These are phyloP conservation scores for Zapus hudsonius DNA, from an alignment of 2,113 vertebrate species.

Conservation along the genomic window DNA sequence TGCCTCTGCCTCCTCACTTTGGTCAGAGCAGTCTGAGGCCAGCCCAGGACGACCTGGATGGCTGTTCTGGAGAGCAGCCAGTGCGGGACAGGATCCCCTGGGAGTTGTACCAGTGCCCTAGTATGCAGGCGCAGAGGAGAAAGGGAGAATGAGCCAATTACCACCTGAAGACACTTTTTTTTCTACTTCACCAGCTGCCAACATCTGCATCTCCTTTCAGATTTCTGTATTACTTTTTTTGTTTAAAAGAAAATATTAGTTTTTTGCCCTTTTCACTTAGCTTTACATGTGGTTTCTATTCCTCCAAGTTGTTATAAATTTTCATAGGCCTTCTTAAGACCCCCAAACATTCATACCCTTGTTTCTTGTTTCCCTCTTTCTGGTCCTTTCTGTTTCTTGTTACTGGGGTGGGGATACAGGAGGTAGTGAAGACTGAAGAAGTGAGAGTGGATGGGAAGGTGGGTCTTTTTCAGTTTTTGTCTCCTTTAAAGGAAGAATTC, in stretches of 20 bases:
- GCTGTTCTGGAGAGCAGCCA: background rate
- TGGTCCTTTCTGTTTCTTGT: too few species aligned
- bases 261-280: background rate
- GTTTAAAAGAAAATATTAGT: too few species aligned
- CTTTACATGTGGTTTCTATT: background rate
- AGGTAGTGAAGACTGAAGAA: too few species aligned
- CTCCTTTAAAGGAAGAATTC: background rate
- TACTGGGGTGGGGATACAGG: too few species aligned
- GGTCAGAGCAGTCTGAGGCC: background rate
- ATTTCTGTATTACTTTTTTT: background rate
- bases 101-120: too few species aligned
- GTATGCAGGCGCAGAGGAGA: too few species aligned
- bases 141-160: background rate
- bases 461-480: background rate
- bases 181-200: background rate
- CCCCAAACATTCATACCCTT: background rate
- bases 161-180: background rate
- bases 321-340: too few species aligned
- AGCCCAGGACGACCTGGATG: too few species aligned
- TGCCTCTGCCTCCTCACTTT: background rate
- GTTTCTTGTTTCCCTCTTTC: too few species aligned
- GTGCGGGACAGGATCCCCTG: background rate
- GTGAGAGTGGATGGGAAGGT: too few species aligned
- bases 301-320: background rate
- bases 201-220: background rate